Conservation (phyloP, 2,888 invertebrate genomes). For the Malachius bipustulatus region DNA sequence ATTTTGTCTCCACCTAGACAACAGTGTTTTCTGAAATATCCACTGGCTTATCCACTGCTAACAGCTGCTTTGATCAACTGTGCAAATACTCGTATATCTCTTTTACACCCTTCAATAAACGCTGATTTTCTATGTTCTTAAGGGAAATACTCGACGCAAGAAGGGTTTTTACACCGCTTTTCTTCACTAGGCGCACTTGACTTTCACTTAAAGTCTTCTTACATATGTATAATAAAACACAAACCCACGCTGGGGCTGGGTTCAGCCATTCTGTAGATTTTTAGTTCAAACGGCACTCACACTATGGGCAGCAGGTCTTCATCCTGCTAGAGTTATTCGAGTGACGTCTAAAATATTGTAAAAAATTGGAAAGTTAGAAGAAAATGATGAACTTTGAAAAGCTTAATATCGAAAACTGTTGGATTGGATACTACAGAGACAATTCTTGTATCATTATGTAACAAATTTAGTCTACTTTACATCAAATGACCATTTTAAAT, state of each 20-base stretch:
- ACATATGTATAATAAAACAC: slow-evolving; percentile 3
- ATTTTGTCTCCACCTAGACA: slow-evolving; percentile 10
- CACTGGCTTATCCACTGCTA: slow-evolving; percentile 3
- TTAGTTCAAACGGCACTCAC: not conserved
- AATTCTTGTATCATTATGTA: not conserved
- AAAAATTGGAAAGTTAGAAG: not conserved
- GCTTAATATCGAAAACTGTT: not conserved
- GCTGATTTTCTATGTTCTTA: not conserved
- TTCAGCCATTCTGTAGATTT: slow-evolving; percentile 1
- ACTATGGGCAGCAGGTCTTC: too few relatives aligned
- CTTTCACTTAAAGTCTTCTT: not conserved
- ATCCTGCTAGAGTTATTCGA: too few relatives aligned
- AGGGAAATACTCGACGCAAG: slow-evolving; percentile 3
- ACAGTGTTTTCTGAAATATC: slow-evolving; percentile 7
- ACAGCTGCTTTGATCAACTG: slow-evolving; percentile 10
- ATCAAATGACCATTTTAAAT: too few relatives aligned
- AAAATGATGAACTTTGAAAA: not conserved
- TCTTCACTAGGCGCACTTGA: not conserved
- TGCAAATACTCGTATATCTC: slow-evolving; percentile 6
- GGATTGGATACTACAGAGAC: slow-evolving; percentile 3
- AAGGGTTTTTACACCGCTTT: slow-evolving; percentile 5
- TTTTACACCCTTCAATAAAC: slow-evolving; percentile 6
- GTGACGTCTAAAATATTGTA: not conserved
- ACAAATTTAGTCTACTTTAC: slow-evolving; percentile 1
- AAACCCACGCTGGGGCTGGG: too few relatives aligned